These are phyloP conservation scores for Hippocampus comes DNA, from an alignment of 2,113 vertebrate species.

Conservation along the genomic window DNA sequence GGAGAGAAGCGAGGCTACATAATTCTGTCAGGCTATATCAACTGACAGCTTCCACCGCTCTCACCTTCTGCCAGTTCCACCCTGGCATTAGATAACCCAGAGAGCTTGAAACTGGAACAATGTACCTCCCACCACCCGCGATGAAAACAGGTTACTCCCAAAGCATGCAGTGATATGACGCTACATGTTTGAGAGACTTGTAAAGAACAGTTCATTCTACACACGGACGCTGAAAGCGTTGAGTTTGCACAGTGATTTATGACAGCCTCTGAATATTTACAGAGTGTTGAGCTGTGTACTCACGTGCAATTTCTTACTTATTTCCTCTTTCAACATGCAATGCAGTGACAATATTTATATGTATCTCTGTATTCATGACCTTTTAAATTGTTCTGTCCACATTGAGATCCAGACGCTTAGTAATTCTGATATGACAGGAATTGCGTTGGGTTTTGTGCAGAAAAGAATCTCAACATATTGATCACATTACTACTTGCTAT, in stretches of 20 bases:
- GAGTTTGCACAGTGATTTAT: neutral
- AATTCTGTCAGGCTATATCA: conserved; percentile 24
- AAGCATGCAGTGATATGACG: conserved; percentile 48
- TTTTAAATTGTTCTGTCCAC: neutral
- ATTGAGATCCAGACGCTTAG: neutral
- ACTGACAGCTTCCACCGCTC: conserved; percentile 2
- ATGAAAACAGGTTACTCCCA: conserved; percentile 48
- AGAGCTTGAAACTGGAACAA: conserved; percentile 40
- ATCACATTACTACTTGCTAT: neutral
- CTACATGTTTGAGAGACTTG: conserved; percentile 34
- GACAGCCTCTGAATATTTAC: neutral
- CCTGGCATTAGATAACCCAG: conserved; percentile 13
- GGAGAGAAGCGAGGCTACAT: neutral
- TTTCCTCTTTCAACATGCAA: neutral
- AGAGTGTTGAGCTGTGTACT: neutral
- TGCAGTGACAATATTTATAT: neutral
- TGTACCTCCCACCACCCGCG: conserved; percentile 36
- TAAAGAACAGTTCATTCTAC: conserved; percentile 14
- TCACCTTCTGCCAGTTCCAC: conserved; percentile 5
- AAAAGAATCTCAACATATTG: neutral
- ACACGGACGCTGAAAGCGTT: neutral
- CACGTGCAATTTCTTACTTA: neutral
- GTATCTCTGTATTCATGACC: neutral
- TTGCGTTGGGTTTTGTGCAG: neutral
- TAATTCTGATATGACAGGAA: neutral